These are phyloP conservation scores for Tuberolachnus salignus DNA, from an alignment of 2,888 invertebrate species.

Conservation along the genomic window DNA sequence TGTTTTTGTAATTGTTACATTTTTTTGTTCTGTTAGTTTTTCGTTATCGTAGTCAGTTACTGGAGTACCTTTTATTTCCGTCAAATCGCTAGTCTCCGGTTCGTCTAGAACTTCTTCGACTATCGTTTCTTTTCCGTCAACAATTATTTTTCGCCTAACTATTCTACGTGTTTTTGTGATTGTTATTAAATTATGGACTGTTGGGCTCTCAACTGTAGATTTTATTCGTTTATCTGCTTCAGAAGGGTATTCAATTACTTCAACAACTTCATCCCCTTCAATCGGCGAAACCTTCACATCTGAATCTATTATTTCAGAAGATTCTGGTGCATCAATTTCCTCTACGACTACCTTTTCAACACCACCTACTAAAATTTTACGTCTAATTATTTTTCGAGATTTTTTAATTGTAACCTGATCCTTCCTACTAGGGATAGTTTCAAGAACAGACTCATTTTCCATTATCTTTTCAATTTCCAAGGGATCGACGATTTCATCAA, in stretches of 20 bases:
- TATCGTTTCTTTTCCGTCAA: conserved; percentile 10
- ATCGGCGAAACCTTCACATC: background rate
- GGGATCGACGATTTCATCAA: background rate
- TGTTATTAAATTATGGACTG: background rate
- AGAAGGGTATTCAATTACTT: background rate
- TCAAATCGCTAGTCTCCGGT: too few relatives aligned
- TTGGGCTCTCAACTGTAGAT: background rate
- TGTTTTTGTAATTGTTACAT: too few relatives aligned
- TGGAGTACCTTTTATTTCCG: too few relatives aligned
- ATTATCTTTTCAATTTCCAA: background rate
- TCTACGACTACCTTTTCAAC: conserved; percentile 17
- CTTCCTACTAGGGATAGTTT: background rate
- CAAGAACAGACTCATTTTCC: too few relatives aligned
- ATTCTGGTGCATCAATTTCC: background rate
- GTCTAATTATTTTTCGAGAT: background rate
- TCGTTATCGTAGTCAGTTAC: too few relatives aligned
- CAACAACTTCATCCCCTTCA: background rate
- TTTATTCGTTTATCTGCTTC: too few relatives aligned
- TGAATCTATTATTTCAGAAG: background rate
- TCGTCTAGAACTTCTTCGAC: conserved; percentile 4
- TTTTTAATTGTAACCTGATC: background rate
- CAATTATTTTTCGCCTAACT: background rate
- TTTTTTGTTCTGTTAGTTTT: too few relatives aligned
- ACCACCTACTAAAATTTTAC: background rate
- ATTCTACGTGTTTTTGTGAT: background rate